Evolutionary conservation across 2,113 vertebrate genomes (phyloP).

Genomic region (Sturnira hondurensis): DNA sequence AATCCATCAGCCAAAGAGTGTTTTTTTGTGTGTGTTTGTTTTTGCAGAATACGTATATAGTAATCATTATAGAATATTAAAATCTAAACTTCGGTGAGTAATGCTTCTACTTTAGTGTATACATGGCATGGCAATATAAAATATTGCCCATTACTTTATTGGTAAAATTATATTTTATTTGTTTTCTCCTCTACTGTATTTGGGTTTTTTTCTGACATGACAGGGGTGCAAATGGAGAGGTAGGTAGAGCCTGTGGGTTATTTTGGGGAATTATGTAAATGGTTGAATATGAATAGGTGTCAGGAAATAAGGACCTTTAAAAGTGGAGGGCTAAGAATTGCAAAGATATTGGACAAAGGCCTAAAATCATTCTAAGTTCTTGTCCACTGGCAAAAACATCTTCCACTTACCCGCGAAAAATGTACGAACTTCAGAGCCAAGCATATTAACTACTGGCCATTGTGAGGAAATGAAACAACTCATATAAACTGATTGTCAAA

Average conservation of each 20-base stretch:
- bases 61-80: background rate
- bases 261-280: background rate
- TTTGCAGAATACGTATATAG: background rate
- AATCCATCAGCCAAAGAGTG: background rate
- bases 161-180: background rate
- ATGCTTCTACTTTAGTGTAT: background rate
- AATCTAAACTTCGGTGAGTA: background rate
- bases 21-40: background rate
- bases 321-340: background rate
- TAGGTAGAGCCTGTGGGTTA: background rate
- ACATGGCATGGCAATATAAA: background rate
- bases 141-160: background rate
- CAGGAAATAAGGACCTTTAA: background rate
- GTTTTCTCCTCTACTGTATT: background rate
- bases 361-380: background rate
- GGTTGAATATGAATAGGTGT: background rate
- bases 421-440: background rate
- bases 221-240: background rate
- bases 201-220: background rate
- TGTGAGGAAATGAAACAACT: background rate
- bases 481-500: background rate
- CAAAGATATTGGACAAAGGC: background rate
- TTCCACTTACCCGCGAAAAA: background rate
- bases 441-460: background rate
- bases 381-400: background rate